Percentiles rank a stretch among this genome's conserved stretches.
Evolutionary conservation across 2,113 vertebrate genomes (phyloP).

Genomic region (Bos taurus): ARS-UCD2.0 NC_037334.1:81522001-81522500

Average conservation of each 20-base stretch:
- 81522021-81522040: neutral
- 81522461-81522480: conserved; percentile 1
- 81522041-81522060: neutral
- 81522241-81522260: neutral
- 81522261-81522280: neutral
- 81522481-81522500: neutral
- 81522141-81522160: neutral
- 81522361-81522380: neutral
- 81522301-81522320: neutral
- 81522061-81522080: neutral
- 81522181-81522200: neutral
- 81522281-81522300: neutral
- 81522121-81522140: neutral
- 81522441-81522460: neutral
- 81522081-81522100: neutral
- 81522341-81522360: neutral
- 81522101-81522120: neutral
- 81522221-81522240: neutral
- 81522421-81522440: neutral
- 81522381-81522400: neutral
- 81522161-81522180: neutral
- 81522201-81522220: neutral
- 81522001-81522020: neutral
- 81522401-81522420: neutral
- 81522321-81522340: neutral